Conservation (phyloP, 2,888 invertebrate genomes). For the Oegoconia quadripuncta region DNA sequence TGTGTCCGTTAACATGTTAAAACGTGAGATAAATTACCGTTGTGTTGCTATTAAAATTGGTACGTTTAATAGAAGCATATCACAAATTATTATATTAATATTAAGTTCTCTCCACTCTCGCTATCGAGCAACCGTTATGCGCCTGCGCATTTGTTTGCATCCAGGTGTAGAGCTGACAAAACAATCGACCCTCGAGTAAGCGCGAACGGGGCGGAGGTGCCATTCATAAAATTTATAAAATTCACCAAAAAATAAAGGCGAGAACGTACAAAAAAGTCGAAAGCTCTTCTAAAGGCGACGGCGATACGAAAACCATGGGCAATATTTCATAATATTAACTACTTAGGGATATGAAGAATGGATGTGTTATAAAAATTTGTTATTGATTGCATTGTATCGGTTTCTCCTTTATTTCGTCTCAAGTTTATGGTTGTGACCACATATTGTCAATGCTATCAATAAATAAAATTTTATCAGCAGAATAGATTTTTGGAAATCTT, state of each 20-base stretch:
- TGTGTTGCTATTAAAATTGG: too few relatives aligned
- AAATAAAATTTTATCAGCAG: too few relatives aligned
- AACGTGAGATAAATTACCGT: too few relatives aligned
- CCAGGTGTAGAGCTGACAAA: constrained; percentile 77
- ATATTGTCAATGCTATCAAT: too few relatives aligned
- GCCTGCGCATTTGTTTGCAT: constrained; percentile 64
- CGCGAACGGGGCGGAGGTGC: constrained; percentile 66
- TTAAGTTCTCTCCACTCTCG: constrained; percentile 22
- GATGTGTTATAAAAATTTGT: constrained; percentile 59
- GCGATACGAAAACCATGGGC: constrained; percentile 50
- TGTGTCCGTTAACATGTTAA: too few relatives aligned
- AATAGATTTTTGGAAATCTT: too few relatives aligned
- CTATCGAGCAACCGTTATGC: constrained; percentile 57
- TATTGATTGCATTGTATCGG: constrained; percentile 57
- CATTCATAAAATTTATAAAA: constrained; percentile 68
- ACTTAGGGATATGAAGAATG: constrained; percentile 66
- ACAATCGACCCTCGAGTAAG: constrained; percentile 65
- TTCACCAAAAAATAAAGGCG: constrained; percentile 61
- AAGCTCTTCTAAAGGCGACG: constrained; percentile 34
- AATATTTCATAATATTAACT: constrained; percentile 76
- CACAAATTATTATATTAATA: constrained; percentile 9
- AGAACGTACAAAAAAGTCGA: constrained; percentile 46
- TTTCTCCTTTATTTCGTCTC: constrained; percentile 28
- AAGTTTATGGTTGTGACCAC: constrained; percentile 28
- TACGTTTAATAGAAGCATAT: background rate